Evolutionary conservation across 64 coral and sea anemone genomes (phyloP).

Genomic region (Hydrozoanthus tunicans): DNA sequence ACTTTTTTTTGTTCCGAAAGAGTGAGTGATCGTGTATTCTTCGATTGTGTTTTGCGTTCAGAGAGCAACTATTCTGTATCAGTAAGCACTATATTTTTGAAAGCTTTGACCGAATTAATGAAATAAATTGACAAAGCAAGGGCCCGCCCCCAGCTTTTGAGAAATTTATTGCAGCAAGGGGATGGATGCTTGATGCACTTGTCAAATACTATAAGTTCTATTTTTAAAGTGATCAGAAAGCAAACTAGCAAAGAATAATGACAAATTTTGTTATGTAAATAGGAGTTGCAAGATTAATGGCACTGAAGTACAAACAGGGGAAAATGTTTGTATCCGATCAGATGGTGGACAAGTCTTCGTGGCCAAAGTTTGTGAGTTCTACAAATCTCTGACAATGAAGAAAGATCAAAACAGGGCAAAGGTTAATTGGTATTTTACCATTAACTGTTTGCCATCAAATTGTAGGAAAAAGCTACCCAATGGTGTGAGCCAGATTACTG

Average conservation of each 20-base stretch:
- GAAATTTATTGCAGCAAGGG: no score
- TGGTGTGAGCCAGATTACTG: neutral
- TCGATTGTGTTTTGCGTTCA: no score
- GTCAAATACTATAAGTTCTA: neutral
- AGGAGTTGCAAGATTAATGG: conserved; percentile 36
- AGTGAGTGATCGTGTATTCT: no score
- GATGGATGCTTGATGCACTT: no score
- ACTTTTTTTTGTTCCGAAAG: no score
- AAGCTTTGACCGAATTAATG: no score
- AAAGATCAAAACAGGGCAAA: conserved; percentile 43
- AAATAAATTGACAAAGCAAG: no score
- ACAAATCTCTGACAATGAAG: conserved; percentile 29
- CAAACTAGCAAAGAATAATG: neutral
- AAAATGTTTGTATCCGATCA: conserved; percentile 32
- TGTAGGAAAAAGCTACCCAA: neutral
- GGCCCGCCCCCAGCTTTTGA: no score
- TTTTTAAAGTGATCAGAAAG: neutral
- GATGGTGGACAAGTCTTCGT: conserved; percentile 7
- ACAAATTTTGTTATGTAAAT: neutral
- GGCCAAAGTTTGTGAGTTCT: conserved; percentile 39
- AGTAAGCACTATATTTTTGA: no score
- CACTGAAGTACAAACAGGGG: neutral
- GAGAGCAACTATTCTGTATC: no score
- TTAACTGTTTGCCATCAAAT: neutral
- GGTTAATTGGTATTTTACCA: conserved; percentile 36